Evolutionary conservation across 2,113 vertebrate genomes (phyloP).

Genomic region (Erpornis zantholeuca): DNA sequence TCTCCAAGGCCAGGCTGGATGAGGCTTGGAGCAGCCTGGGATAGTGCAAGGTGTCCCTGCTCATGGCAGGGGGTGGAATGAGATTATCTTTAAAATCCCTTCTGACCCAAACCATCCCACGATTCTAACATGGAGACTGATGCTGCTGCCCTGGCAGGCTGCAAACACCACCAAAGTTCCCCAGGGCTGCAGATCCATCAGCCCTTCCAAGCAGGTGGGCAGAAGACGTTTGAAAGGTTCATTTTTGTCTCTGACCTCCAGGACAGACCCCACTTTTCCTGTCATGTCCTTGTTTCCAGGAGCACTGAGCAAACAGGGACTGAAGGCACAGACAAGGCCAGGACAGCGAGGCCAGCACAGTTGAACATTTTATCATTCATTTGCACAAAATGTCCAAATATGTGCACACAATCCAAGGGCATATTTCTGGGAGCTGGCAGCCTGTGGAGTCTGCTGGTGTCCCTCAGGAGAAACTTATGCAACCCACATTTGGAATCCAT

Average conservation of each 20-base stretch:
- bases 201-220: not conserved
- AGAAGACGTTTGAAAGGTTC: not conserved
- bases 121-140: not conserved
- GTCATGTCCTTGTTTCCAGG: not conserved
- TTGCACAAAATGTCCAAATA: conserved; percentile 62
- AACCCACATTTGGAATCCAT: conserved; percentile 33
- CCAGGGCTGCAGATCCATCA: not conserved
- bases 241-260: not conserved
- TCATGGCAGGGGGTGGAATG: not conserved
- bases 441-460: not conserved
- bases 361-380: conserved; percentile 6
- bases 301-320: not conserved
- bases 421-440: conserved; percentile 61
- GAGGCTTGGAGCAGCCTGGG: fast-evolving
- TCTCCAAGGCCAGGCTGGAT: not conserved
- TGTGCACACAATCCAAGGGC: conserved; percentile 36
- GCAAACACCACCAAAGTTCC: not conserved
- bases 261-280: not conserved
- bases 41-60: not conserved
- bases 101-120: not conserved
- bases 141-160: not conserved
- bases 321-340: not conserved
- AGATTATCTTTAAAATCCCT: not conserved
- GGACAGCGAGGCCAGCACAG: not conserved
- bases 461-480: conserved; percentile 40